Percentiles rank a stretch among this genome's conserved stretches.
These are phyloP conservation scores for Ophion obscuratus DNA, from an alignment of 2,888 invertebrate species.

Conservation along the genomic window DNA sequence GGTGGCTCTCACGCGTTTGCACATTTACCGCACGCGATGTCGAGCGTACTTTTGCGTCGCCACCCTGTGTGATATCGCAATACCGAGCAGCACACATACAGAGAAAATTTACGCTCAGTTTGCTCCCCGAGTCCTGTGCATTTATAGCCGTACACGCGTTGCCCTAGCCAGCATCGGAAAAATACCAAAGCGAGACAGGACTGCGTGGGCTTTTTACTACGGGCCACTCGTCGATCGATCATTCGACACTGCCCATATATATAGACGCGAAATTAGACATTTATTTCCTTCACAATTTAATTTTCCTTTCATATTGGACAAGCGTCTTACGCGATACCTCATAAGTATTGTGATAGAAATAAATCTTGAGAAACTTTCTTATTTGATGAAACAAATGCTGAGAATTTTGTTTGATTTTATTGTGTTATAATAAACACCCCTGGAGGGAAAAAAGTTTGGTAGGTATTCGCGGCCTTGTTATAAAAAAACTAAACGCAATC, in stretches of 20 bases:
- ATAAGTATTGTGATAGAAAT: neutral
- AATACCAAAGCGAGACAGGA: neutral
- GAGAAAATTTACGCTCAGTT: conserved; percentile 55
- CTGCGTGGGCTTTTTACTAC: neutral
- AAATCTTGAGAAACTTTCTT: neutral
- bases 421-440: no score
- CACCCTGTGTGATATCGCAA: conserved; percentile 42
- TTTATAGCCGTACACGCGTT: neutral
- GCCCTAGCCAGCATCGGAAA: conserved; percentile 8
- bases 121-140: neutral
- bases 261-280: neutral
- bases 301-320: neutral
- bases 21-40: conserved; percentile 63
- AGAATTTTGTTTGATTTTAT: no score
- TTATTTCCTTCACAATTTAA: neutral
- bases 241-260: neutral
- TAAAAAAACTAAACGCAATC: no score
- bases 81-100: conserved; percentile 16
- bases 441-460: no score
- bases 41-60: conserved; percentile 41
- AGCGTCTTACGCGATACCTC: neutral
- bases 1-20: conserved; percentile 61
- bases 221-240: neutral
- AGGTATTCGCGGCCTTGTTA: no score
- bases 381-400: no score